Base-by-base conservation (phyloP, 2,797 vertebrate species). In the Emys orbicularis region DNA sequence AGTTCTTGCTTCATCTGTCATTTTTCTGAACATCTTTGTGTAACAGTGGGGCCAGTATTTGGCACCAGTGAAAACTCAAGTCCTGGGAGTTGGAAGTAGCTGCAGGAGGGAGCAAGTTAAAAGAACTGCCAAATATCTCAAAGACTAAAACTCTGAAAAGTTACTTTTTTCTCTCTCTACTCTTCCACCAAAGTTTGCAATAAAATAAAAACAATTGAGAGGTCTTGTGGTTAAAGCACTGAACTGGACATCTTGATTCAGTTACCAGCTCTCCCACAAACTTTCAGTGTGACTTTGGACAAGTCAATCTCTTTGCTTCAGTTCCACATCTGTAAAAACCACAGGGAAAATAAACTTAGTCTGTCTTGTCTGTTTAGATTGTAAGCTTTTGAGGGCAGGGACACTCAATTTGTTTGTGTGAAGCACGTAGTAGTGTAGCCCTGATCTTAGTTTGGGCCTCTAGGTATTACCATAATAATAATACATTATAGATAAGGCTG, bases 311-410 rank as follows among this genome's bases (percentile, higher is more conserved):
- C 82, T 52, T 13, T 9, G 44, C 92, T 49, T 90, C 80, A 1
- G 87, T 47, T 96, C 94, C 94, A 56, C 94, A 94, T 87, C 77
- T 94, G 87, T 77, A 37, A 94, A 88, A 83, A 91, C 95, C 0
- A 97, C 95, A 97, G 85, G 96, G 82, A 95, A 97, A 96, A 96
- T n/a, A 44, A 83, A 79, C 65, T 80, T 65, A 79, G 53, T 92
- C 83, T 89, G 53, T 83, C 65, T 65, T 86, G 89, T 95, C 82
- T 68, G 72, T 94, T 94, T 65, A 29, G 27, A 25, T 59, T 49
- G 44, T 65, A 56, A 54, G 72, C 49, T 79, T 56, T 10, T 56
- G 21, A 54, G 54, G 5, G 54, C 8, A 79, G 79, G 68, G 50
- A 21, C 94, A 85, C 87, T 84, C 83, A 86, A 92, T 81, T 94